Evolutionary conservation across 64 coral and sea anemone species (phyloP), one percentile per base, ranked within the genome.

Genomic region (Stylophora pistillata): DNA sequence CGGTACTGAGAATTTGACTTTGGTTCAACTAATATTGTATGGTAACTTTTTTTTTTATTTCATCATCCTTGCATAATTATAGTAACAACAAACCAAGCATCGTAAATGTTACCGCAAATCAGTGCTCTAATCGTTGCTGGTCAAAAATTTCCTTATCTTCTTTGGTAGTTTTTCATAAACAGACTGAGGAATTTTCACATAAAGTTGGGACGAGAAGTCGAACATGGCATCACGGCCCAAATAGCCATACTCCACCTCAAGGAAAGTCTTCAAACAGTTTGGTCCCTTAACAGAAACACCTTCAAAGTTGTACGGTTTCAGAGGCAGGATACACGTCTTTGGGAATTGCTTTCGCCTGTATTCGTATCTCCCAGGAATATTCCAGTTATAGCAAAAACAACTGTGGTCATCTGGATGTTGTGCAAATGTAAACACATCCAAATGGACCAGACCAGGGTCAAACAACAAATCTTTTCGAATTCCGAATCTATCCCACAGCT

Each of bases 161-260:
- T 78, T 78, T 57, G 75, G 75, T 25, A 78, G 17, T 13, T 78
- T 23, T 29, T 78, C n/a, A 27, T 5, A 56, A 55, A 78, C 53
- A 25, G 75, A 56, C 14, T 57, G 52, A 15, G 75, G 52, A n/a
- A 78, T 78, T 78, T 78, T 78, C 53, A 78, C 75, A 56, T 78
- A 78, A 78, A 78, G 75, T 16, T 78, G 53, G 15, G 75, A 78
- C n/a, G n/a, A 52, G 56, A 29, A 57, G n/a, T 78, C 75, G 56
- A 78, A 78, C 75, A 78, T 78, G 23, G 75, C 75, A 27, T 78
- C 75, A 12, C 75, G 75, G 53, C 75, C 75, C 34, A 78, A 52
- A 56, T 78, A 78, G 0, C 75, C 75, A 56, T 78, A 78, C 75
- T 78, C 75, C 56, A 78, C 53, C 56, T 78, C 53, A 56, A 78